Conservation (phyloP, 2,888 invertebrate species). For the Lathronympha strigana region DNA sequence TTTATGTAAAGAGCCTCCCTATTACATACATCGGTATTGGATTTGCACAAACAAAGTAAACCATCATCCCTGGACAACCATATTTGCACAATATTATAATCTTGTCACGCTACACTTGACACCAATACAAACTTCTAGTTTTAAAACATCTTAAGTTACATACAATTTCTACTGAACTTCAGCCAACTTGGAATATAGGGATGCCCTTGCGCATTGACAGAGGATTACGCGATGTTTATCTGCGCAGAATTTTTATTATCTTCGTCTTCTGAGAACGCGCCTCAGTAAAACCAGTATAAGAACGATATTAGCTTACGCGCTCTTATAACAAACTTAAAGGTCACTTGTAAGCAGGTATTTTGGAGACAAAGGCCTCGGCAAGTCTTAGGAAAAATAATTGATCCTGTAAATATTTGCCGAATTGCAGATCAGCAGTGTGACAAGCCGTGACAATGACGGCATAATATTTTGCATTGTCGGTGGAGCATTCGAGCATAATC, state of each 20-base stretch:
- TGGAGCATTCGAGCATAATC: slow-evolving; percentile 26
- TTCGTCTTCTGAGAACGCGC: not conserved
- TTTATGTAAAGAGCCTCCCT: not conserved
- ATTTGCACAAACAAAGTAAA: slow-evolving; percentile 21
- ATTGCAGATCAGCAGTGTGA: slow-evolving; percentile 22
- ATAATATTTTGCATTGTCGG: slow-evolving; percentile 43
- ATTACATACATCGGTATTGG: not conserved
- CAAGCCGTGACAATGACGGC: slow-evolving; percentile 42
- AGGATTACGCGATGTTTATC: slow-evolving; percentile 66
- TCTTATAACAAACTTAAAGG: not conserved
- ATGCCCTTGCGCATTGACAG: slow-evolving; percentile 58
- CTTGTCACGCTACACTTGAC: slow-evolving; percentile 81
- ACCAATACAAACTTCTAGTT: slow-evolving; percentile 56
- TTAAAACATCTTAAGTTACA: not conserved
- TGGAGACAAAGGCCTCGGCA: not conserved
- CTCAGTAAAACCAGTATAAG: not conserved
- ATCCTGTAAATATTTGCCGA: slow-evolving; percentile 46
- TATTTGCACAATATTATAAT: slow-evolving; percentile 78
- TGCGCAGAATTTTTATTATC: slow-evolving; percentile 23
- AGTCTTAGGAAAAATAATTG: not conserved
- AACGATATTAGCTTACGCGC: too few species aligned
- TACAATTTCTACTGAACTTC: not conserved
- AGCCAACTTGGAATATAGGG: not conserved
- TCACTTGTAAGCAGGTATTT: not conserved
- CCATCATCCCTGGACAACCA: slow-evolving; percentile 21